Percentiles rank a stretch among this genome's conserved stretches.
Conservation (phyloP, 2,888 invertebrate genomes). For the Clitarchus hookeri region DNA sequence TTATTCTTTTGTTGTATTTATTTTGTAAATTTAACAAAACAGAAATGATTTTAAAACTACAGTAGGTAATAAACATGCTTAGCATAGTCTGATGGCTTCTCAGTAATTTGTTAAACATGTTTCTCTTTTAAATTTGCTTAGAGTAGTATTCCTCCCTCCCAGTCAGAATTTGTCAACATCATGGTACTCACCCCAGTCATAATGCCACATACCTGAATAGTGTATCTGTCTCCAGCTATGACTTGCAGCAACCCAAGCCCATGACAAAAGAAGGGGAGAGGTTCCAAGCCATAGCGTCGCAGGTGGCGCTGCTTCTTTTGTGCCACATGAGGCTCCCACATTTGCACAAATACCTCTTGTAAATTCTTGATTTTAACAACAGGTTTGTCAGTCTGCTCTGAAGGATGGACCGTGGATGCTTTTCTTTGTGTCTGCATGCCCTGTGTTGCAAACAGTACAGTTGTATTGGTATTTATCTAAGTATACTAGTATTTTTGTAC, state of each 20-base stretch:
- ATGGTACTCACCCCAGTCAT: not conserved
- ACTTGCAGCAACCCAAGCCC: constrained; percentile 59
- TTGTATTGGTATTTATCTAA: no score
- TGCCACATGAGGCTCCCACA: constrained; percentile 47
- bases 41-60: no score
- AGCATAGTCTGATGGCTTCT: no score
- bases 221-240: constrained; percentile 55
- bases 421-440: not conserved
- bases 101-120: no score
- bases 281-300: constrained; percentile 56
- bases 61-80: no score
- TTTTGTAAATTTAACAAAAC: no score
- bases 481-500: no score
- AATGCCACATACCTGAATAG: constrained; percentile 52
- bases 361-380: not conserved
- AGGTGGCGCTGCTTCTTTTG: constrained; percentile 47
- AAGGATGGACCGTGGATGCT: not conserved
- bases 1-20: no score
- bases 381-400: not conserved
- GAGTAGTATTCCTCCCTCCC: not conserved
- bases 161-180: not conserved
- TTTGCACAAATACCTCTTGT: constrained; percentile 33
- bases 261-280: constrained; percentile 57
- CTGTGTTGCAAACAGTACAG: no score
- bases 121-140: no score